Base-by-base conservation (phyloP, 1,140 invertebrate genomes). In the Drosophila subobscura region DNA sequence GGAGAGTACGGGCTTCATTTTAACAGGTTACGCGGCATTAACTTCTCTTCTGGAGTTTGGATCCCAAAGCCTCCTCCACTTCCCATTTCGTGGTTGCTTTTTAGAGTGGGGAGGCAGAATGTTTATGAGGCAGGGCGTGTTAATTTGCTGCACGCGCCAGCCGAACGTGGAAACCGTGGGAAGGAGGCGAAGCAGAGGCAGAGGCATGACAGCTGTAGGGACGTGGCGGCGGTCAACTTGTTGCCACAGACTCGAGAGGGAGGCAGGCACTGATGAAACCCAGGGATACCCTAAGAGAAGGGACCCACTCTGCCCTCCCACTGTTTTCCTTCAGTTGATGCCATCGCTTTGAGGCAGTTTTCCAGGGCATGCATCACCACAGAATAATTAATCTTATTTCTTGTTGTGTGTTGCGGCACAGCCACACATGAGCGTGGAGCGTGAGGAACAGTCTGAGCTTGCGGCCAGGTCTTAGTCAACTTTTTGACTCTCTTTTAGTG, bases 321-420 rank as follows among this genome's bases (percentile, higher is more conserved):
- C 8, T 22, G 0, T 3, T 33, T 3, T 33, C 7, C 7, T 10
- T 1, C 5, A 6, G 25, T 1, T 5, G 0, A 8, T 3, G 29
- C 7, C 29, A 8, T 33, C 2, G 7, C 8, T 10, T 37, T 12
- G 4, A 12, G 33, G 10, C 33, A 4, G 8, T 12, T 37, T 37
- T 37, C 33, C 33, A 37, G 8, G 33, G 33, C 2, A 37, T 37
- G 10, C 10, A 37, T 0, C 10, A 37, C 33, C 33, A 12, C 51
- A 64, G 57, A 66, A 67, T 75, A 83, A 83, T 83, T 84, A 83
- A 83, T 83, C 79, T 83, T 75, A 70, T 74, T 50, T 56, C 7
- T 10, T 23, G 58, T 42, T 29, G 55, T 45, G 44, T 50, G 3
- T 12, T 37, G 51, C 41, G 45, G 46, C 47, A 42, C 33, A n/a